Percentiles rank a stretch among this genome's conserved stretches.
Conservation (phyloP, 2,888 invertebrate genomes). For the Chrysolina haemoptera region DNA sequence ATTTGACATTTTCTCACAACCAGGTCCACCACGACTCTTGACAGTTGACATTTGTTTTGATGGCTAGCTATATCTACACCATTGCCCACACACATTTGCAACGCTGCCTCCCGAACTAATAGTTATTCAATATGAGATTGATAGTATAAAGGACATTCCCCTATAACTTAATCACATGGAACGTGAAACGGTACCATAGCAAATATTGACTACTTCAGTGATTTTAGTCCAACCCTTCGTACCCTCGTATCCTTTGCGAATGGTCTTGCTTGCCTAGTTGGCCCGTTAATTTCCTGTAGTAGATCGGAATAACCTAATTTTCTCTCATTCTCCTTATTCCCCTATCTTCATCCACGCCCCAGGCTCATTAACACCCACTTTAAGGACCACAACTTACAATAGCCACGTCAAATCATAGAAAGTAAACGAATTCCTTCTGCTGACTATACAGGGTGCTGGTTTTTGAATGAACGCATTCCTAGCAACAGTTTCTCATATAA, state of each 20-base stretch:
- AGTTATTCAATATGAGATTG: no score
- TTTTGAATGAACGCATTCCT: no score
- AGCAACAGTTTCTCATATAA: no score
- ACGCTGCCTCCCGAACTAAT: no score
- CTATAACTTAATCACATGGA: background rate
- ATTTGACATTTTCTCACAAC: no score
- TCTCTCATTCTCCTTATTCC: background rate
- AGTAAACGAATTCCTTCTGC: background rate
- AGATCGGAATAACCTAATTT: constrained; percentile 8
- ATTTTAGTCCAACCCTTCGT: background rate
- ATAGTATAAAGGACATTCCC: background rate
- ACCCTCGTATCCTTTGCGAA: constrained; percentile 1
- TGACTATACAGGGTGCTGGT: no score
- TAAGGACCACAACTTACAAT: background rate
- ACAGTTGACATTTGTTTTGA: no score
- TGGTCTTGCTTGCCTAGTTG: background rate
- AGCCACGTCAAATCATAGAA: background rate
- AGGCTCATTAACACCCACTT: background rate
- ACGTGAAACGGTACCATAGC: background rate
- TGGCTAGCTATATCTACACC: no score
- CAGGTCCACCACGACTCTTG: no score
- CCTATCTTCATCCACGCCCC: background rate
- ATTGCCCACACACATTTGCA: no score
- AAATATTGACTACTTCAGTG: constrained; percentile 8
- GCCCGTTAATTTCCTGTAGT: constrained; percentile 5